Conservation (phyloP, 2,113 vertebrate species). For the Cottus gobio region DNA sequence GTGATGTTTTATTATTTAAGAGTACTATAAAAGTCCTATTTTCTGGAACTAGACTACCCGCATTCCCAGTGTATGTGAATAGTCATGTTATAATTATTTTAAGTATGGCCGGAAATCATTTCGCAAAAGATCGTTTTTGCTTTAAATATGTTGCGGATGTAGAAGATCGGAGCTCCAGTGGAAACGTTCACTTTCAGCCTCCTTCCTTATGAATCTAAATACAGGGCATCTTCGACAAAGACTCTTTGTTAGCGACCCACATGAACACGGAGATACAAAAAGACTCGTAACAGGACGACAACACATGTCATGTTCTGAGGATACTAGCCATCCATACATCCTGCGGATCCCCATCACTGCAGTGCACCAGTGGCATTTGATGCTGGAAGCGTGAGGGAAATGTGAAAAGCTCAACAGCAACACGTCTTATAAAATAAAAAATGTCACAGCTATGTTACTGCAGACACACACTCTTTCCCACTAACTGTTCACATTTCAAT, state of each 20-base stretch:
- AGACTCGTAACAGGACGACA: conserved; percentile 16
- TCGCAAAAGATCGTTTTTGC: too few species aligned
- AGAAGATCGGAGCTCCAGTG: conserved; percentile 35
- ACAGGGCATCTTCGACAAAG: conserved; percentile 60
- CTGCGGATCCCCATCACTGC: neutral
- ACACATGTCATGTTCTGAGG: conserved; percentile 2
- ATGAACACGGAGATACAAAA: conserved; percentile 34
- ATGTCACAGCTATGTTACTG: neutral
- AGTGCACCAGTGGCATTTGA: neutral
- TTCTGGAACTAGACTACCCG: too few species aligned
- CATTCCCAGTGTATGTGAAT: too few species aligned
- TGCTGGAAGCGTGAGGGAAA: conserved; percentile 26
- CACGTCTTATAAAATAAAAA: conserved; percentile 16
- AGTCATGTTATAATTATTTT: too few species aligned
- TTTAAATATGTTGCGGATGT: too few species aligned
- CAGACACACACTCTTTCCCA: conserved; percentile 17
- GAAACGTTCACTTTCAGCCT: conserved; percentile 70
- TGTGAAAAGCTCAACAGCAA: conserved; percentile 30
- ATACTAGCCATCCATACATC: neutral
- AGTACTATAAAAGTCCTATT: too few species aligned
- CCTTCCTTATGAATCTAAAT: conserved; percentile 66
- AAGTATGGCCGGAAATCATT: too few species aligned
- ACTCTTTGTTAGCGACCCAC: conserved; percentile 59
- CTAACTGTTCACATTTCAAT: conserved; percentile 36
- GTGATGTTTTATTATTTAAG: too few species aligned